These are phyloP conservation scores for Cremastinae sp. DNA, from an alignment of 2,888 invertebrate species.

Conservation along the genomic window DNA sequence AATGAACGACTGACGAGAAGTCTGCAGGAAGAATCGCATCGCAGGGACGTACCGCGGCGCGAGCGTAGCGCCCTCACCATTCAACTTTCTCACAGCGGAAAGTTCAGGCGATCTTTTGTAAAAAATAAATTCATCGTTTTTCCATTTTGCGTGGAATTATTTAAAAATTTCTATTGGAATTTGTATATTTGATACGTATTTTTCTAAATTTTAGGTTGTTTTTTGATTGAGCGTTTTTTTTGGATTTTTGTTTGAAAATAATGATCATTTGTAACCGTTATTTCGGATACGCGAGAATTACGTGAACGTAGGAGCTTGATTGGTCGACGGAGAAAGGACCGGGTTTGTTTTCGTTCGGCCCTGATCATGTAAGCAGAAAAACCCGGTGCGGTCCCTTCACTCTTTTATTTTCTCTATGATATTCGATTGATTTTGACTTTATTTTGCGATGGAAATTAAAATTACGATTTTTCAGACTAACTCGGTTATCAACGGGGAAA, in stretches of 20 bases:
- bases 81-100: background rate
- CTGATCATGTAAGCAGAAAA: slow-evolving; percentile 14
- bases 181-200: too few species aligned
- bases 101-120: too few species aligned
- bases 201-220: background rate
- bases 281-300: background rate
- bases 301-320: background rate
- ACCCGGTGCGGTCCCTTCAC: slow-evolving; percentile 6
- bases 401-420: slow-evolving; percentile 6
- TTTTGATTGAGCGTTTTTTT: background rate
- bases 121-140: too few species aligned
- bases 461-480: slow-evolving; percentile 11
- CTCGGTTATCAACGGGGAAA: background rate
- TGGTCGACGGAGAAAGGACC: background rate
- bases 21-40: background rate
- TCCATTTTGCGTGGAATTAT: too few species aligned
- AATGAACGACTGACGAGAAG: slow-evolving; percentile 62
- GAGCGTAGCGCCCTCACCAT: slow-evolving; percentile 20
- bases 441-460: slow-evolving; percentile 3
- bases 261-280: slow-evolving; percentile 12
- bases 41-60: slow-evolving; percentile 27
- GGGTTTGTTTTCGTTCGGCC: slow-evolving; percentile 7
- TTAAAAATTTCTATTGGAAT: too few species aligned
- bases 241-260: slow-evolving; percentile 3
- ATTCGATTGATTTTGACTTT: background rate